A percentile compares a stretch with the other conserved stretches of the same genome.
Conservation (phyloP, 2,113 vertebrate species). For the Leptobrachium ailaonicum region DNA sequence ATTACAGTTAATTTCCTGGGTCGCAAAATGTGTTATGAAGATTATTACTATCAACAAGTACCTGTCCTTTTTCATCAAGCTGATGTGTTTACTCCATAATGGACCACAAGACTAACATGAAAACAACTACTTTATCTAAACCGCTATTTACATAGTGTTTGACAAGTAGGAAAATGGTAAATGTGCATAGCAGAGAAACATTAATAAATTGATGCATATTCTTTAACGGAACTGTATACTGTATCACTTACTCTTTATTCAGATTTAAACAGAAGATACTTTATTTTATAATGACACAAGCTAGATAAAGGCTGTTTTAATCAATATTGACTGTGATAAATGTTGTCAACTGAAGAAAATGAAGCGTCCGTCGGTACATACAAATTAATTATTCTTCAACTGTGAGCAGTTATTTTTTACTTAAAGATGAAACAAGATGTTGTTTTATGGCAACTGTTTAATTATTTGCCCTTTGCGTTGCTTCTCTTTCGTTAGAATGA, state of each 20-base stretch:
- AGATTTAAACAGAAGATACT: background rate
- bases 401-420: background rate
- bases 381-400: constrained; percentile 11
- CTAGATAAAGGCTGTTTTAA: background rate
- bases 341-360: background rate
- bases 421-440: constrained; percentile 18
- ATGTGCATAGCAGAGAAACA: background rate
- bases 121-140: background rate
- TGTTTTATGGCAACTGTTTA: constrained; percentile 26
- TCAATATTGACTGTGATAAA: background rate
- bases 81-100: background rate
- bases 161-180: background rate
- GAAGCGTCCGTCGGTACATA: background rate
- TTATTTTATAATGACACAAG: background rate
- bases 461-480: constrained; percentile 35
- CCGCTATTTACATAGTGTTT: background rate
- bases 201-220: background rate
- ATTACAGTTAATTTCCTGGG: background rate
- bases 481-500: constrained; percentile 23
- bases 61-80: background rate
- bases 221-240: background rate
- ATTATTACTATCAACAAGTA: background rate
- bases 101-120: background rate
- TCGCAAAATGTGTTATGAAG: background rate
- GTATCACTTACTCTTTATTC: background rate